These are phyloP conservation scores for Zelleria hepariella DNA, from an alignment of 2,888 invertebrate species.

Conservation along the genomic window DNA sequence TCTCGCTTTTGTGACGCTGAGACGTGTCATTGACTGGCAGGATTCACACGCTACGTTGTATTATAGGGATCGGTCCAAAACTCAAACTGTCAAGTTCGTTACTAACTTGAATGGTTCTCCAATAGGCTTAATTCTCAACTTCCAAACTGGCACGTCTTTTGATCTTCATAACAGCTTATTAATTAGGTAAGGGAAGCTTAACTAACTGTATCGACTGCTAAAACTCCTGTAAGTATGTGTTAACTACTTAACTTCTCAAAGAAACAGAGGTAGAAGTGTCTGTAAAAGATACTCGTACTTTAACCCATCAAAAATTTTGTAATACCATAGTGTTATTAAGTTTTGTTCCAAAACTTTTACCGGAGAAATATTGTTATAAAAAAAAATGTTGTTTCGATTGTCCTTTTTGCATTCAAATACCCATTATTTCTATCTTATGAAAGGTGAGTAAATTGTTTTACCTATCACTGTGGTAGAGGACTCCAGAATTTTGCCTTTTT, in stretches of 20 bases:
- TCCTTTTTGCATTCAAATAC: too few species aligned
- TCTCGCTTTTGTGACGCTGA: constrained; percentile 10
- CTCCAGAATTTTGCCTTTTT: too few species aligned
- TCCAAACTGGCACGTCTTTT: constrained; percentile 46
- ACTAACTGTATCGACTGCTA: constrained; percentile 30
- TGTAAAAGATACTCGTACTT: neutral
- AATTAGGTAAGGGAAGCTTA: constrained; percentile 55
- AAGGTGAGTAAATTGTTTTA: too few species aligned
- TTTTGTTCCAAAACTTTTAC: too few species aligned
- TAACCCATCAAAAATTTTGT: neutral
- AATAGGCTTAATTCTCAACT: constrained; percentile 42
- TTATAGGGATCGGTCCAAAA: constrained; percentile 42
- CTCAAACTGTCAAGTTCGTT: constrained; percentile 56
- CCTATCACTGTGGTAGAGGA: too few species aligned
- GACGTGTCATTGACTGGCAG: constrained; percentile 49
- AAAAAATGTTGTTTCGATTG: too few species aligned
- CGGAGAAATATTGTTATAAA: too few species aligned
- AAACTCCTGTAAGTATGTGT: neutral
- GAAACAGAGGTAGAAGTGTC: neutral
- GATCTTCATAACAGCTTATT: constrained; percentile 63
- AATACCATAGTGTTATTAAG: too few species aligned
- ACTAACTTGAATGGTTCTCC: constrained; percentile 6
- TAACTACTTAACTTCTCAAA: neutral
- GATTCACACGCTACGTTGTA: constrained; percentile 46
- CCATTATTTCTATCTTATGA: too few species aligned